Evolutionary conservation across 2,797 vertebrate genomes (phyloP).

Genomic region (Gambelia wislizenii): DNA sequence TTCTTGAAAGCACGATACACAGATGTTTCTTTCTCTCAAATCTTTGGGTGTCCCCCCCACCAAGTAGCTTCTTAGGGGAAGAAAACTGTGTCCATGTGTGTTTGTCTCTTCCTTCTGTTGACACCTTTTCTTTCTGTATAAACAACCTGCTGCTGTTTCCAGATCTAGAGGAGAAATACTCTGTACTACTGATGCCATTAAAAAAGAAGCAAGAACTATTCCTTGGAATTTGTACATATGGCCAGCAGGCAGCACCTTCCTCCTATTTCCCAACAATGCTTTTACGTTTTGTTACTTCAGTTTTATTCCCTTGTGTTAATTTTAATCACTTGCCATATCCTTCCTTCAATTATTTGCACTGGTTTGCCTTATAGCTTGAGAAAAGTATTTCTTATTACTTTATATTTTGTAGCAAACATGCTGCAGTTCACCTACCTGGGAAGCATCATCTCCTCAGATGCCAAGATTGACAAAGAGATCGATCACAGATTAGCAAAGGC

Average conservation of each 20-base stretch:
- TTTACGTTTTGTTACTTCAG: constrained; percentile 75
- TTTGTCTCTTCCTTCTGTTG: constrained; percentile 71
- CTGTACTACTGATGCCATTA: constrained; percentile 70
- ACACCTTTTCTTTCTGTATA: constrained; percentile 78
- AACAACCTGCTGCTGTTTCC: constrained; percentile 80
- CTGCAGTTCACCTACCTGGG: too few relatives aligned
- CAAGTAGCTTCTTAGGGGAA: constrained; percentile 75
- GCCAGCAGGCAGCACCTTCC: constrained; percentile 71
- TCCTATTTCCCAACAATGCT: constrained; percentile 74
- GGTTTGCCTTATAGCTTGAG: constrained; percentile 45
- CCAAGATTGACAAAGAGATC: too few relatives aligned
- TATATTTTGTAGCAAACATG: constrained; percentile 55
- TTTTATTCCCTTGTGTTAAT: constrained; percentile 77
- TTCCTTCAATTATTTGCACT: constrained; percentile 73
- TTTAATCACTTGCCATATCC: constrained; percentile 42
- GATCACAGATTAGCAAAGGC: too few relatives aligned
- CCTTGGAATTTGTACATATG: constrained; percentile 72
- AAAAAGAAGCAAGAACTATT: constrained; percentile 25
- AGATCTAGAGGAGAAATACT: constrained; percentile 70
- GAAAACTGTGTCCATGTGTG: constrained; percentile 78
- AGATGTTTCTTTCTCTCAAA: constrained; percentile 77
- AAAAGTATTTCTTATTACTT: constrained; percentile 52
- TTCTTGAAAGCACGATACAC: constrained; percentile 72
- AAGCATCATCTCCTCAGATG: too few relatives aligned
- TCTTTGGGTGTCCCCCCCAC: constrained; percentile 65